phyloP scores from a whole-genome alignment of 2,888 invertebrate genomes.

The Archips xylosteana region DNA sequence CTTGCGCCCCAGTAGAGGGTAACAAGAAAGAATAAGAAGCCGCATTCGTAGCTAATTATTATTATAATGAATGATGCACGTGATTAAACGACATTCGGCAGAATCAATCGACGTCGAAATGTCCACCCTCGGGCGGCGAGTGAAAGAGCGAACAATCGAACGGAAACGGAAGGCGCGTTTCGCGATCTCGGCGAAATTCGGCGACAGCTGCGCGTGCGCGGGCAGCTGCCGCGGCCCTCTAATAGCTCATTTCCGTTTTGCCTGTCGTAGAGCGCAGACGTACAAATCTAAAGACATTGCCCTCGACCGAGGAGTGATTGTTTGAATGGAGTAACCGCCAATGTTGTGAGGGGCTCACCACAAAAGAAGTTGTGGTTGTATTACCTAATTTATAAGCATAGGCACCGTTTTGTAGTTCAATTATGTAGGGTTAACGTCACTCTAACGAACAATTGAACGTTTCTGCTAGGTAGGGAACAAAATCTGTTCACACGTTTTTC shows the following conservation, averaged over 20 bases:
- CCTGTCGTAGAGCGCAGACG: constrained; percentile 57
- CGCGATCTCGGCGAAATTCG: constrained; percentile 83
- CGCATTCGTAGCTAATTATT: too few relatives aligned
- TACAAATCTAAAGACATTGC: constrained; percentile 42
- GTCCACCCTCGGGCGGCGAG: constrained; percentile 68
- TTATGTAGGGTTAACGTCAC: not conserved
- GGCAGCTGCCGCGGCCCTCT: constrained; percentile 71
- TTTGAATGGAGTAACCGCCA: constrained; percentile 35
- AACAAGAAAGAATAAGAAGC: too few relatives aligned
- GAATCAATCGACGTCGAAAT: constrained; percentile 60
- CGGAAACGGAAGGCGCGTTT: constrained; percentile 85
- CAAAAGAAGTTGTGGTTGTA: constrained; percentile 11
- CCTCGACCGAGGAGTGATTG: constrained; percentile 32
- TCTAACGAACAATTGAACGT: not conserved
- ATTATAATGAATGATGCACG: too few relatives aligned
- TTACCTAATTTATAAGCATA: not conserved
- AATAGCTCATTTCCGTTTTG: constrained; percentile 81
- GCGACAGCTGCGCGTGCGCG: constrained; percentile 76
- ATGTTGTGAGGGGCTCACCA: constrained; percentile 2
- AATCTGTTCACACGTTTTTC: too few relatives aligned
- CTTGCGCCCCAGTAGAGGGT: too few relatives aligned
- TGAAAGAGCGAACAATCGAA: constrained; percentile 73
- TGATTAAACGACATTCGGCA: constrained; percentile 50
- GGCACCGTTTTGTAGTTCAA: not conserved
- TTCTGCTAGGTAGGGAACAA: not conserved